Percentiles rank a stretch among this genome's conserved stretches.
These are phyloP conservation scores for Scolopax rusticola DNA, from an alignment of 2,797 vertebrate genomes.

Conservation along the genomic window DNA sequence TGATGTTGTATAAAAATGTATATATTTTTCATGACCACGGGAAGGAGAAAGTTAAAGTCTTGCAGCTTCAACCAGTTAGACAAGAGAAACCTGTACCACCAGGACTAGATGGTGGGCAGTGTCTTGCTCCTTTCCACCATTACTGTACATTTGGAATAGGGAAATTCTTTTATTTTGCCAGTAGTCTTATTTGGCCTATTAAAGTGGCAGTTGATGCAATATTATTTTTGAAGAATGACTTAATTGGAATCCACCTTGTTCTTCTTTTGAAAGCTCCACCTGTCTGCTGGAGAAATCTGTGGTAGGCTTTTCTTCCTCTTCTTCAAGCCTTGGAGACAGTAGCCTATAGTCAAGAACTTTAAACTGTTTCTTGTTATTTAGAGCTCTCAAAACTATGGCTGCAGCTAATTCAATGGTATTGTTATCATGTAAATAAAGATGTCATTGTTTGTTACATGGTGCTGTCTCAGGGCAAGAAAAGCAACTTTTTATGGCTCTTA, in stretches of 20 bases:
- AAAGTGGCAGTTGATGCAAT: not conserved
- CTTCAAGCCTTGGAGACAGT: not conserved
- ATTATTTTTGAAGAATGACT: not conserved
- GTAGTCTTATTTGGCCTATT: not conserved
- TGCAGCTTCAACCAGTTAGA: not conserved
- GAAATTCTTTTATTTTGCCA: not conserved
- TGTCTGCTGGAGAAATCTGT: not conserved
- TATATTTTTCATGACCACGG: not conserved
- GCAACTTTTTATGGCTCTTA: not conserved
- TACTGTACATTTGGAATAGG: not conserved
- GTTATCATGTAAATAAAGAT: not conserved
- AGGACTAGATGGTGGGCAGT: not conserved
- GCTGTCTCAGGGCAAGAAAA: not conserved
- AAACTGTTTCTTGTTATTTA: not conserved
- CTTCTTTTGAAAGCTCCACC: not conserved
- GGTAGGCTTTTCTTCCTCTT: not conserved
- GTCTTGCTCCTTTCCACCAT: not conserved
- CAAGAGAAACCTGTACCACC: not conserved
- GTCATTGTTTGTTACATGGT: not conserved
- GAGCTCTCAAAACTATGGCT: not conserved
- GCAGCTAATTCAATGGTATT: not conserved
- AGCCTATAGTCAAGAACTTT: not conserved
- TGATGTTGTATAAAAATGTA: not conserved
- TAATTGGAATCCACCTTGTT: not conserved
- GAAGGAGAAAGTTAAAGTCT: not conserved